Conservation (phyloP, 2,888 invertebrate genomes). For the Spilosoma lubricipeda region DNA sequence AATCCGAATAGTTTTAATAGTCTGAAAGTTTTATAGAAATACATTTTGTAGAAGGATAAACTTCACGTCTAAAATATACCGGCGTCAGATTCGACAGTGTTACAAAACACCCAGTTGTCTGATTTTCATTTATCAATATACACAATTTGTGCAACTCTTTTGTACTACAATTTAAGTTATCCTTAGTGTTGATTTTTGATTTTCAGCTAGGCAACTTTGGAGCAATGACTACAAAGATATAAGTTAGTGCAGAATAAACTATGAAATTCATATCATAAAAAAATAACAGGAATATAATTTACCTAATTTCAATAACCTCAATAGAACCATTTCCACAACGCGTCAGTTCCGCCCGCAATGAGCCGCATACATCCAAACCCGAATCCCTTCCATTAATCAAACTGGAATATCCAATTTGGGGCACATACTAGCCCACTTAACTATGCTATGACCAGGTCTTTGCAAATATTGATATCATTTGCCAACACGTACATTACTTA, state of each 20-base stretch:
- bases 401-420: neutral
- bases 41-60: no score
- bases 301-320: neutral
- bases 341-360: neutral
- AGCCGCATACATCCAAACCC: neutral
- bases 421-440: neutral
- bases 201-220: no score
- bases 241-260: neutral
- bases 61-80: no score
- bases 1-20: no score
- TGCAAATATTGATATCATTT: neutral
- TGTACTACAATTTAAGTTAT: no score
- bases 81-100: no score
- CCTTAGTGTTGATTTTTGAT: no score
- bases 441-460: neutral
- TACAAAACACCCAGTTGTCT: no score
- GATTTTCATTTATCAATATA: no score
- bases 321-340: neutral
- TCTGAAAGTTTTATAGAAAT: no score
- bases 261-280: neutral
- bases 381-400: constrained; percentile 4
- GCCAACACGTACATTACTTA: neutral
- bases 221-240: no score
- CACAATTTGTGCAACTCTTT: no score
- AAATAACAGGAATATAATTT: neutral